Evolutionary conservation across 2,888 invertebrate species (phyloP).

Genomic region (Cetonia aurata): DNA sequence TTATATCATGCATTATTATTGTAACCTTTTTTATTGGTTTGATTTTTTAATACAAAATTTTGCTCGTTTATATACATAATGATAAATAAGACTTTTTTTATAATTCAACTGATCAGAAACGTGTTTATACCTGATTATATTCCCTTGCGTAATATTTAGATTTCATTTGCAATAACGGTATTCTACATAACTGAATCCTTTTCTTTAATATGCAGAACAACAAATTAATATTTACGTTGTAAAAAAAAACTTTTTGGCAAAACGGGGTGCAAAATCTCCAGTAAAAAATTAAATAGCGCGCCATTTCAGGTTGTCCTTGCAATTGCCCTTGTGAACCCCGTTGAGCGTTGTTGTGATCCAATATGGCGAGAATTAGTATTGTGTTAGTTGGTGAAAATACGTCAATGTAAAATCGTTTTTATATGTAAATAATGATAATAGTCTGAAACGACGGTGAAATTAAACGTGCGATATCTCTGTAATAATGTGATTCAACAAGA

Average conservation of each 20-base stretch:
- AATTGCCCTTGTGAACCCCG: constrained; percentile 69
- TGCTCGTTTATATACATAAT: too few species aligned
- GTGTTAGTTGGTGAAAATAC: constrained; percentile 71
- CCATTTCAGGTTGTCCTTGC: constrained; percentile 64
- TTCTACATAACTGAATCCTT: neutral
- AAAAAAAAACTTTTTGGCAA: neutral
- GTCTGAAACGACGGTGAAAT: constrained; percentile 38
- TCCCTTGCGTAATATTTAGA: neutral
- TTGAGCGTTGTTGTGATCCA: constrained; percentile 76
- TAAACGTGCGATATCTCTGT: constrained; percentile 23
- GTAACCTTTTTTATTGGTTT: neutral
- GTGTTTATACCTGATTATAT: too few species aligned
- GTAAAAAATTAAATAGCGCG: constrained; percentile 59
- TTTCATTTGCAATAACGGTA: neutral
- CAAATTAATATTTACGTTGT: neutral
- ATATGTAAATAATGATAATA: constrained; percentile 51
- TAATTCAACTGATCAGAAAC: too few species aligned
- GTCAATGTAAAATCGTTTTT: constrained; percentile 63
- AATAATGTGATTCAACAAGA: constrained; percentile 43
- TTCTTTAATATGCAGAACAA: neutral
- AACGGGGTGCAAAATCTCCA: constrained; percentile 20
- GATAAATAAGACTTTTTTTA: neutral
- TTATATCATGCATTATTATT: too few species aligned
- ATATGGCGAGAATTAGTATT: constrained; percentile 77
- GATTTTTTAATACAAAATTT: too few species aligned